These are phyloP conservation scores for Xiphophorus hellerii DNA, from an alignment of 2,113 vertebrate species.

Conservation along the genomic window DNA sequence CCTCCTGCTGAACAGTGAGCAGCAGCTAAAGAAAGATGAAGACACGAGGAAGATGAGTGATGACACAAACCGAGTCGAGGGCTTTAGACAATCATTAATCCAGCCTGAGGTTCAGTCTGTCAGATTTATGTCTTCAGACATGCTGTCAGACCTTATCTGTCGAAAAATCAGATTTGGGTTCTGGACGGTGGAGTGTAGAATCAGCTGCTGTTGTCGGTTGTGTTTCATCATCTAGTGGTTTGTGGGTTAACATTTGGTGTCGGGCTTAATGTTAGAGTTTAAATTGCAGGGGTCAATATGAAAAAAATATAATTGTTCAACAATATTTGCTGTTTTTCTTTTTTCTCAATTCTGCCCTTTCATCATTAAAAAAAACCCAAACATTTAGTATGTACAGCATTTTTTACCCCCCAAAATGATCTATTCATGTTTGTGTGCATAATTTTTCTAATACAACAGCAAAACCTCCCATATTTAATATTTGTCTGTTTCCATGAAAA, in stretches of 20 bases:
- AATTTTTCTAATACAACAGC: too few relatives aligned
- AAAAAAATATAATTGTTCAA: too few relatives aligned
- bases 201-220: background rate
- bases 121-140: slow-evolving; percentile 1
- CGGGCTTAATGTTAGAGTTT: background rate
- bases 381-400: too few relatives aligned
- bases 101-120: background rate
- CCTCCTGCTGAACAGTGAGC: background rate
- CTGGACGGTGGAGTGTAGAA: background rate
- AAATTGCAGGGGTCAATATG: background rate
- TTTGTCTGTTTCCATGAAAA: too few relatives aligned
- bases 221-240: background rate
- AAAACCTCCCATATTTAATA: too few relatives aligned
- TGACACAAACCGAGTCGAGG: slow-evolving; percentile 6
- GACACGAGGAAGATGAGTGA: background rate
- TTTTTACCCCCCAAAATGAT: too few relatives aligned
- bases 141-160: background rate
- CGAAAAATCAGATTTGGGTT: background rate
- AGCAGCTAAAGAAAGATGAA: slow-evolving; percentile 1
- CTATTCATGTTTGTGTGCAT: too few relatives aligned
- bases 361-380: too few relatives aligned
- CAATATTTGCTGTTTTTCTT: too few relatives aligned
- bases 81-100: slow-evolving; percentile 6
- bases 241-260: background rate
- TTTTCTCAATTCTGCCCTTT: too few relatives aligned